A percentile compares a stretch with the other conserved stretches of the same genome.
Conservation (phyloP, 1,140 invertebrate species). For the Drosophila kikkawai region DNA sequence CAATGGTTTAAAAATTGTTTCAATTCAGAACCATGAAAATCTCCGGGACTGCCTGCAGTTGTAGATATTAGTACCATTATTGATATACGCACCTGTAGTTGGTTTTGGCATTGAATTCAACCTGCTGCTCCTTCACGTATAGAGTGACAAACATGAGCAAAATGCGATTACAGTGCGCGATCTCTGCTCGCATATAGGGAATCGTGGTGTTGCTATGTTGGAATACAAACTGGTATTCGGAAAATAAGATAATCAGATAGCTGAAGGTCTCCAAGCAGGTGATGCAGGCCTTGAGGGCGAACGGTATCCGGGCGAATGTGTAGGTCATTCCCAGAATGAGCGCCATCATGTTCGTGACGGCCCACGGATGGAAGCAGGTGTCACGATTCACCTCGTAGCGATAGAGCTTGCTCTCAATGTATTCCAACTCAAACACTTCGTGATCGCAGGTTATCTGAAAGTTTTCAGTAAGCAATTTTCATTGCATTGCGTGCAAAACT, state of each 20-base stretch:
- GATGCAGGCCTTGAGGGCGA: constrained; percentile 91
- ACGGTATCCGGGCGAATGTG: constrained; percentile 93
- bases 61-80: background rate
- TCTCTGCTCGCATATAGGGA: constrained; percentile 87
- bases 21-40: too few relatives aligned
- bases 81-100: constrained; percentile 86
- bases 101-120: constrained; percentile 94
- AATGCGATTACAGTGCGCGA: constrained; percentile 90
- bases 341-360: constrained; percentile 91
- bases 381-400: constrained; percentile 39
- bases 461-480: background rate
- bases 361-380: constrained; percentile 88
- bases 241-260: constrained; percentile 86
- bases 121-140: constrained; percentile 93
- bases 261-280: constrained; percentile 87
- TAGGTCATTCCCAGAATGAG: constrained; percentile 92
- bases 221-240: constrained; percentile 86
- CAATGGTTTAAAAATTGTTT: background rate
- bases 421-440: constrained; percentile 10
- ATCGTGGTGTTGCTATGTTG: constrained; percentile 88
- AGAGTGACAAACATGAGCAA: constrained; percentile 89
- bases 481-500: constrained; percentile 30
- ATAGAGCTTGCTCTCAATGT: constrained; percentile 51
- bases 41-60: background rate
- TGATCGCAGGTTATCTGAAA: constrained; percentile 38